phyloP scores from a whole-genome alignment of 2,797 vertebrate species.

The Cossypha polioptera region DNA sequence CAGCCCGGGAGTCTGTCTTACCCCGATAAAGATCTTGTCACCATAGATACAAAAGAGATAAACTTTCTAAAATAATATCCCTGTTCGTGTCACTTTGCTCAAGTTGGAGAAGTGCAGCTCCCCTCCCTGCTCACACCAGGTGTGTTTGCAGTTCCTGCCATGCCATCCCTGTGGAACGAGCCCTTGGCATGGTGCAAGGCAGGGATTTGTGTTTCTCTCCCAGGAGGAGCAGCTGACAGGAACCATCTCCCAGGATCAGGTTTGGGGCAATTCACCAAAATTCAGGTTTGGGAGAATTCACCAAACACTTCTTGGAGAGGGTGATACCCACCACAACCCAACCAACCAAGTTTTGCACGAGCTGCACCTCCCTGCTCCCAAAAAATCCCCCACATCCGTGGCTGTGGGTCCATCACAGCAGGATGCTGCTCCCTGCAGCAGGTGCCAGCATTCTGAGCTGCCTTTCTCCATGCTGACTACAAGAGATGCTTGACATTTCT shows the following conservation, averaged over 20 bases:
- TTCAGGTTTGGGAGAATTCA: neutral
- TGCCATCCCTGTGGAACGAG: neutral
- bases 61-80: slow-evolving; percentile 73
- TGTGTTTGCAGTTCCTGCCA: slow-evolving; percentile 9
- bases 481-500: slow-evolving; percentile 45
- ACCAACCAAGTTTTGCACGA: rapidly evolving
- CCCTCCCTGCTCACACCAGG: neutral
- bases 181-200: rapidly evolving
- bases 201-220: neutral
- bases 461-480: neutral
- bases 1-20: neutral
- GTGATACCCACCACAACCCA: neutral
- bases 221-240: neutral
- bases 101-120: slow-evolving; percentile 26
- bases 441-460: neutral
- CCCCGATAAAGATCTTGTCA: slow-evolving; percentile 68
- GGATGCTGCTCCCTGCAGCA: neutral
- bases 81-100: slow-evolving; percentile 61
- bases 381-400: neutral
- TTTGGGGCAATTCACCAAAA: neutral
- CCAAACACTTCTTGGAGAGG: neutral
- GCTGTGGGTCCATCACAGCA: neutral
- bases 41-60: slow-evolving; percentile 74
- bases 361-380: neutral
- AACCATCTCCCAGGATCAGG: rapidly evolving